These are phyloP conservation scores for Microctonus brassicae DNA, from an alignment of 2,888 invertebrate species.

Conservation along the genomic window DNA sequence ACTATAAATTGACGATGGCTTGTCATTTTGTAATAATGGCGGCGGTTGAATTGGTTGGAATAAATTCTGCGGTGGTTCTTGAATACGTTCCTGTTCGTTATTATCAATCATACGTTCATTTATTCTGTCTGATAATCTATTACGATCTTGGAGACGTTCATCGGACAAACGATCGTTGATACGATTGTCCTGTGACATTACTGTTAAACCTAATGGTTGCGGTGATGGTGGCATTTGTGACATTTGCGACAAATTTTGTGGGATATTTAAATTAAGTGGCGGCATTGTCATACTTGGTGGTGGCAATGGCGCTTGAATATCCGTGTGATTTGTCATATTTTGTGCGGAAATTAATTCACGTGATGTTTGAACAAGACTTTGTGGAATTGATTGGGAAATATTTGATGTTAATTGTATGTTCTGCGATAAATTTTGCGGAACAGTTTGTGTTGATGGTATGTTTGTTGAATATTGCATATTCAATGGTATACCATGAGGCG, in stretches of 20 bases:
- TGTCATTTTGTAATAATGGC: conserved; percentile 43
- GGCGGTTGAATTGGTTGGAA: conserved; percentile 65
- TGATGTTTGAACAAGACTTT: conserved; percentile 36
- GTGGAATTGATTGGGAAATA: conserved; percentile 50
- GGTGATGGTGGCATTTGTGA: conserved; percentile 61
- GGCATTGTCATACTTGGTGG: conserved; percentile 50
- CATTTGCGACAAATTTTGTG: conserved; percentile 62
- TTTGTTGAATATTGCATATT: conserved; percentile 63
- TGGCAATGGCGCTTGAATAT: conserved; percentile 46
- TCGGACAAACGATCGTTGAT: conserved; percentile 57
- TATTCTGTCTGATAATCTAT: conserved; percentile 43
- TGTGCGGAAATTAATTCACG: conserved; percentile 43
- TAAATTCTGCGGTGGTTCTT: conserved; percentile 53
- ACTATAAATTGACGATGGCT: conserved; percentile 58
- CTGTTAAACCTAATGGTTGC: conserved; percentile 64
- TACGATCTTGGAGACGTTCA: conserved; percentile 35
- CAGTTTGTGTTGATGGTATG: conserved; percentile 59
- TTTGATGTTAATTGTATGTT: conserved; percentile 55
- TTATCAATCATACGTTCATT: conserved; percentile 22
- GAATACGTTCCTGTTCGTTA: conserved; percentile 47
- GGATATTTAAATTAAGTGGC: conserved; percentile 65
- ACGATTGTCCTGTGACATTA: conserved; percentile 55
- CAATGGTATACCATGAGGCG: conserved; percentile 58
- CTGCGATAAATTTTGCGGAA: conserved; percentile 66
- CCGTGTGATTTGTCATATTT: conserved; percentile 45